These are phyloP conservation scores for Telmatochromis bifrenatus DNA, from an alignment of 2,113 vertebrate genomes.

Conservation along the genomic window DNA sequence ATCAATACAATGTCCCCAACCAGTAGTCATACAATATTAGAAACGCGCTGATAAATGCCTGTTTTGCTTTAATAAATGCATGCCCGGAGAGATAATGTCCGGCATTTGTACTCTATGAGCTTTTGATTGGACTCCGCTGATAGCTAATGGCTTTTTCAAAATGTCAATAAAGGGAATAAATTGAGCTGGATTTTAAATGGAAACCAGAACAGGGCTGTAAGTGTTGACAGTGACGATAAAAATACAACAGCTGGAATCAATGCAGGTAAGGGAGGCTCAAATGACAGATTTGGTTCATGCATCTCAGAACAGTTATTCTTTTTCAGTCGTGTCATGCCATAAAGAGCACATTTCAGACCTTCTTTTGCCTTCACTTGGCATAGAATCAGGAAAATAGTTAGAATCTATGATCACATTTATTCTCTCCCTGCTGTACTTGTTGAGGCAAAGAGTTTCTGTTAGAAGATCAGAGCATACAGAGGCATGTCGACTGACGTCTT, in stretches of 20 bases:
- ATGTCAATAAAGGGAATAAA: background rate
- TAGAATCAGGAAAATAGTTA: background rate
- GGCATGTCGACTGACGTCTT: background rate
- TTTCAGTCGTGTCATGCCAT: background rate
- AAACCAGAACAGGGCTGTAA: background rate
- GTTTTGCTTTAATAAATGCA: background rate
- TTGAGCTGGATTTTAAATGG: background rate
- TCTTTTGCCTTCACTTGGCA: background rate
- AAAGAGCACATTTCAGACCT: background rate
- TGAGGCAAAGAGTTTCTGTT: background rate
- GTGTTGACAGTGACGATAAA: background rate
- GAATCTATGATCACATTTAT: background rate
- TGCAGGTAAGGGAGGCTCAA: background rate
- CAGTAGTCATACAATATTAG: background rate
- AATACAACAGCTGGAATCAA: background rate
- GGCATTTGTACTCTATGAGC: background rate
- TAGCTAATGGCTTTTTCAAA: background rate
- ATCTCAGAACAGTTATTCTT: background rate
- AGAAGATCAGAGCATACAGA: background rate
- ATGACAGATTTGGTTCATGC: background rate
- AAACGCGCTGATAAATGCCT: background rate
- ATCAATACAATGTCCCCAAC: background rate
- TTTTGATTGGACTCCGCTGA: background rate
- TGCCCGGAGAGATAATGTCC: background rate
- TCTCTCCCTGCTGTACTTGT: background rate